A percentile compares a stretch with the other conserved stretches of the same genome.
Evolutionary conservation across 2,113 vertebrate genomes (phyloP).

Genomic region (Marmota monax): DNA sequence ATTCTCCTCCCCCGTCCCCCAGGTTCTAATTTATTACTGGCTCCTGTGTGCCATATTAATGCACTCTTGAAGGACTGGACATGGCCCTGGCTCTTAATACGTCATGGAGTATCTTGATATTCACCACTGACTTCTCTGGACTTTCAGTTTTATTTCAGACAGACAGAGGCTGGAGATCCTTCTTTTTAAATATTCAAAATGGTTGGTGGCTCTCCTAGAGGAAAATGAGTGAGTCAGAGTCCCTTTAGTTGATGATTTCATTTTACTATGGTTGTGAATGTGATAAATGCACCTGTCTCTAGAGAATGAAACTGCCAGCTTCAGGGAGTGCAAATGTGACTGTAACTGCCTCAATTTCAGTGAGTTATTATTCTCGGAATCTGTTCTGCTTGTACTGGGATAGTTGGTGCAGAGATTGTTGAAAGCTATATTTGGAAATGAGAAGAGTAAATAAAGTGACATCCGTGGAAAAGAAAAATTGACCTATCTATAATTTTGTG

Average conservation of each 20-base stretch:
- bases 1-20: accelerated
- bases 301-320: constrained; percentile 71
- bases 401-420: constrained; percentile 44
- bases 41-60: not conserved
- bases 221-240: constrained; percentile 57
- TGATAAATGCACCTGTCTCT: constrained; percentile 78
- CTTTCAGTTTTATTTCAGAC: not conserved
- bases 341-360: constrained; percentile 71
- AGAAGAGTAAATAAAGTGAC: constrained; percentile 55
- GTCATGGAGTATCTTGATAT: not conserved
- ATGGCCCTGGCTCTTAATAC: not conserved
- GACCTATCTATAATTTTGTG: not conserved
- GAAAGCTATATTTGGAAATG: constrained; percentile 63
- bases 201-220: not conserved
- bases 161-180: not conserved
- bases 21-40: not conserved
- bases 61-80: not conserved
- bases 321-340: constrained; percentile 48
- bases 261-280: constrained; percentile 72
- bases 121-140: not conserved
- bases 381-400: constrained; percentile 46
- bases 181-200: constrained; percentile 52
- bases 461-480: not conserved
- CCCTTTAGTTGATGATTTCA: constrained; percentile 71
- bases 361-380: constrained; percentile 72